Evolutionary conservation across 2,797 vertebrate genomes (phyloP).

Genomic region (Apodemus agrarius): DNA sequence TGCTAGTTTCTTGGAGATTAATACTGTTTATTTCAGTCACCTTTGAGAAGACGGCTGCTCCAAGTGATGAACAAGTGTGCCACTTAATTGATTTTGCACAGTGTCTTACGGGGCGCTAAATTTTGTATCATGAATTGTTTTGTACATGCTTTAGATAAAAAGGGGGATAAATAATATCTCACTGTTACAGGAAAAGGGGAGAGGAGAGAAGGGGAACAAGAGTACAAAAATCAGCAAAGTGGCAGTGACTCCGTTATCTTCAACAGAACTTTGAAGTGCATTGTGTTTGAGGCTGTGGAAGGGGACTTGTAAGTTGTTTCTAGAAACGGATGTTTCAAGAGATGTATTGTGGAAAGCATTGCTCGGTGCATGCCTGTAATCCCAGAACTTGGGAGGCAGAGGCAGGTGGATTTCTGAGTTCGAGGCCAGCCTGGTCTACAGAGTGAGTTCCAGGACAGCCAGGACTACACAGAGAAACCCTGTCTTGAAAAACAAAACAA

Average conservation of each 20-base stretch:
- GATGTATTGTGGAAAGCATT: background rate
- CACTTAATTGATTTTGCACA: background rate
- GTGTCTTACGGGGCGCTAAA: background rate
- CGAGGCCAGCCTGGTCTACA: too few species aligned
- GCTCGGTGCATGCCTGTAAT: too few species aligned
- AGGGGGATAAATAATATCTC: background rate
- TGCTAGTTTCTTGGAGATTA: background rate
- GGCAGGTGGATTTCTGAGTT: too few species aligned
- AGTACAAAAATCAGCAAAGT: background rate
- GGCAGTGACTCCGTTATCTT: background rate
- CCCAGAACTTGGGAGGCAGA: too few species aligned
- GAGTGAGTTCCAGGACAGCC: too few species aligned
- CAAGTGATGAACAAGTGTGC: background rate
- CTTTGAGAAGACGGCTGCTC: background rate
- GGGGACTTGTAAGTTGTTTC: background rate
- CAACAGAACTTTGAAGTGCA: background rate
- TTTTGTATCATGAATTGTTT: background rate
- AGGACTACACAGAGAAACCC: too few species aligned
- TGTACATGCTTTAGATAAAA: background rate
- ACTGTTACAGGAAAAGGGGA: background rate
- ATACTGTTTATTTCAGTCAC: background rate
- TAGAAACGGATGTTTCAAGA: background rate
- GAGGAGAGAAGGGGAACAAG: too few species aligned
- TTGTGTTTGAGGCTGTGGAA: background rate
- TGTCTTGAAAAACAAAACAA: too few species aligned